phyloP scores from a whole-genome alignment of 2,888 invertebrate genomes.

The Oligia fasciuncula region DNA sequence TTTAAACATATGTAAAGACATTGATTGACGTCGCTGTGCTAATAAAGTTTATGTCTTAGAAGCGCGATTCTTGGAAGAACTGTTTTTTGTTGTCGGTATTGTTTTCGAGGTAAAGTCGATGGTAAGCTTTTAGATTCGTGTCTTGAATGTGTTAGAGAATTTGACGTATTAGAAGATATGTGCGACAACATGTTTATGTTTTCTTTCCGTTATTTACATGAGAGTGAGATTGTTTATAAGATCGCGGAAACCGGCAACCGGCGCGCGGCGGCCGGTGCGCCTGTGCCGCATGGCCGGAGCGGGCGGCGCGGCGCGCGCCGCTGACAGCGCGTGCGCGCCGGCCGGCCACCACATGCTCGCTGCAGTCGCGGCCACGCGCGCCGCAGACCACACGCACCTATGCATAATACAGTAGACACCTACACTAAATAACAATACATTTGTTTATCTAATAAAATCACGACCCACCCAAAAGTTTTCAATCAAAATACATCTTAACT shows the following conservation, averaged over 20 bases:
- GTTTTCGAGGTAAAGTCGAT: not conserved
- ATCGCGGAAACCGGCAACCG: not conserved
- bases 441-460: constrained; percentile 39
- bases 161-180: not conserved
- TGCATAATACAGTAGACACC: constrained; percentile 49
- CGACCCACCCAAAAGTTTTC: constrained; percentile 3
- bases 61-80: constrained; percentile 14
- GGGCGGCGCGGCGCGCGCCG: constrained; percentile 49
- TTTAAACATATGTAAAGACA: not conserved
- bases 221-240: constrained; percentile 8
- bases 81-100: not conserved
- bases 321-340: constrained; percentile 45
- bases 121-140: not conserved
- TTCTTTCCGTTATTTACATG: constrained; percentile 21
- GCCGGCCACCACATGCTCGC: constrained; percentile 52
- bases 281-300: not conserved
- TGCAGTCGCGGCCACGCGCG: constrained; percentile 67
- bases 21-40: constrained; percentile 27
- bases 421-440: constrained; percentile 44
- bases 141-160: not conserved
- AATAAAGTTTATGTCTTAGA: not conserved
- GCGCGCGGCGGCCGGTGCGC: not conserved
- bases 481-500: constrained; percentile 6
- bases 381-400: constrained; percentile 57
- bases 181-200: constrained; percentile 13